A percentile compares a stretch with the other conserved stretches of the same genome.
These are phyloP conservation scores for Ptychoptera contaminata DNA, from an alignment of 2,888 invertebrate species.

Conservation along the genomic window DNA sequence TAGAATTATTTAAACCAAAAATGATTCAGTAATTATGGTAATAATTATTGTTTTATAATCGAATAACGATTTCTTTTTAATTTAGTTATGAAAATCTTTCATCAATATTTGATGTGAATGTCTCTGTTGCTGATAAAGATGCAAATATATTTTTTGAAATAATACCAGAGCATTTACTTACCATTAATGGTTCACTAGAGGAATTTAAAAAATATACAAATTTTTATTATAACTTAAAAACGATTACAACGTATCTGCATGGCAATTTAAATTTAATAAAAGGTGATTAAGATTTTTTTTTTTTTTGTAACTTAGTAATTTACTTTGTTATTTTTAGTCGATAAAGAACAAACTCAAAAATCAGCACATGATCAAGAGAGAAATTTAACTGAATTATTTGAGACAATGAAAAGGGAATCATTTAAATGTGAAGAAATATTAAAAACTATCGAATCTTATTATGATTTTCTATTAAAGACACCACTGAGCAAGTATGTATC, in stretches of 20 bases:
- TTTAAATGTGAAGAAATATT: neutral
- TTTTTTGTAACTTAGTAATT: neutral
- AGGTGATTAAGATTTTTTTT: neutral
- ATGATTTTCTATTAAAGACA: constrained; percentile 1
- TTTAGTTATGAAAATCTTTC: neutral
- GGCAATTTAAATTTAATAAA: too few relatives aligned
- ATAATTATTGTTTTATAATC: neutral
- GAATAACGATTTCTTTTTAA: neutral
- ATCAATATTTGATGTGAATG: neutral
- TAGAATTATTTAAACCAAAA: neutral
- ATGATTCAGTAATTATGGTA: neutral
- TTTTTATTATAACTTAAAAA: too few relatives aligned
- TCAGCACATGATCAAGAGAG: neutral
- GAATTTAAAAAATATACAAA: too few relatives aligned
- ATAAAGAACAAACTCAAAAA: neutral
- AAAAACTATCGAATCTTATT: neutral
- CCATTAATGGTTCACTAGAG: too few relatives aligned
- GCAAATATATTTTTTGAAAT: neutral
- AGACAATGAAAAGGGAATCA: neutral
- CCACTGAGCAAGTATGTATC: constrained; percentile 4
- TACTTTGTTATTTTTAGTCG: neutral
- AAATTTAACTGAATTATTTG: neutral
- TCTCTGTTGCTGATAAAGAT: neutral
- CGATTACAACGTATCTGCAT: too few relatives aligned
- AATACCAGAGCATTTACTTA: neutral